These are phyloP conservation scores for Lynx canadensis DNA, from an alignment of 2,113 vertebrate genomes.

Conservation along the genomic window DNA sequence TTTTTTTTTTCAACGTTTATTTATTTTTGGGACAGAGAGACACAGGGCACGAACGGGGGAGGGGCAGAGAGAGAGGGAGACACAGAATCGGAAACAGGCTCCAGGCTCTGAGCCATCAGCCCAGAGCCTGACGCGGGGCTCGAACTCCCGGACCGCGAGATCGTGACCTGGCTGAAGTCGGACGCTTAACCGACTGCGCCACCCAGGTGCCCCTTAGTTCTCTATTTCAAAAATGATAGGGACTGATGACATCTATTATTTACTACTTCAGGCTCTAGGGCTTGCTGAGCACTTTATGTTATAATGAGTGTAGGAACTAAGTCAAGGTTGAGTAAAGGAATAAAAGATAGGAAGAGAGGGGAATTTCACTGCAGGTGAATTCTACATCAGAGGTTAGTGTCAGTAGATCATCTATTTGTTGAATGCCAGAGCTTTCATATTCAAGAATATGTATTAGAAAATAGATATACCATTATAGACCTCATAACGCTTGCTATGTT, in stretches of 20 bases:
- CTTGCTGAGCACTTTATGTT: not conserved
- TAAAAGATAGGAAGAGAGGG: not conserved
- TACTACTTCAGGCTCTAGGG: not conserved
- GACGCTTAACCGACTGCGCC: no score
- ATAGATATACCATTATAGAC: not conserved
- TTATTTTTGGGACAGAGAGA: no score
- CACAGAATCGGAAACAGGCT: no score
- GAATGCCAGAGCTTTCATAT: conserved; percentile 11
- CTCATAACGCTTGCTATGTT: conserved; percentile 24
- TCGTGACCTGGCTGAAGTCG: no score
- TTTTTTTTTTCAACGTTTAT: no score
- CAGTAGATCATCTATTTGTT: not conserved
- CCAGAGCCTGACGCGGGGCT: no score
- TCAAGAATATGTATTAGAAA: not conserved
- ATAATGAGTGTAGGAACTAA: not conserved
- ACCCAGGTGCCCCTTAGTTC: no score
- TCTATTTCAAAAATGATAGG: conserved; percentile 32
- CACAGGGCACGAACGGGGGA: no score
- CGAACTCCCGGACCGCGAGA: no score
- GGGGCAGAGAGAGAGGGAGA: no score
- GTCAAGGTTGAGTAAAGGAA: not conserved
- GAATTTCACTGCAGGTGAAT: not conserved
- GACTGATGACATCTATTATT: not conserved
- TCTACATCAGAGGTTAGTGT: not conserved
- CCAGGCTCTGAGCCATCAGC: no score